Percentiles rank a stretch among this genome's conserved stretches.
These are phyloP conservation scores for Bombus affinis DNA, from an alignment of 1,140 invertebrate genomes.

Conservation along the genomic window DNA sequence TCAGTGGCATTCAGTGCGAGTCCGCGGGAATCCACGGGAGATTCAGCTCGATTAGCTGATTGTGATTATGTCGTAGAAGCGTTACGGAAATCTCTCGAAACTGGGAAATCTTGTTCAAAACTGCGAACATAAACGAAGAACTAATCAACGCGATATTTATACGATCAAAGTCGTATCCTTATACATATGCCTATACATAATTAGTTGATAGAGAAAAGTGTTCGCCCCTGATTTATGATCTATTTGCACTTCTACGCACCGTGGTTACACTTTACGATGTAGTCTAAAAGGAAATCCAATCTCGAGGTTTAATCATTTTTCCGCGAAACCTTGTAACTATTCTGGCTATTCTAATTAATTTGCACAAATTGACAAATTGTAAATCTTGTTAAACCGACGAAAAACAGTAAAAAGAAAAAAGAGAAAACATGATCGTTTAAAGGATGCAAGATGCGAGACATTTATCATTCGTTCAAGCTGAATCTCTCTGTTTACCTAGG, in stretches of 20 bases:
- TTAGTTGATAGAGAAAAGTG: constrained; percentile 47
- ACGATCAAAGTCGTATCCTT: constrained; percentile 25
- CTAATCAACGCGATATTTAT: constrained; percentile 51
- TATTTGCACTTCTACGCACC: not conserved
- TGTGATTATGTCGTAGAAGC: constrained; percentile 62
- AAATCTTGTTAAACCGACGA: no score
- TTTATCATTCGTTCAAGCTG: no score
- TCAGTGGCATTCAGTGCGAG: constrained; percentile 66
- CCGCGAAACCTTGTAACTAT: no score
- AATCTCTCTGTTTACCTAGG: no score
- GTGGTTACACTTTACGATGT: not conserved
- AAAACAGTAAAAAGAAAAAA: no score
- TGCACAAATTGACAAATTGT: no score
- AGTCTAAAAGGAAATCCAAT: constrained; percentile 52
- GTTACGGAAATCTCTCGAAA: constrained; percentile 27
- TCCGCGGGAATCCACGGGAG: constrained; percentile 54
- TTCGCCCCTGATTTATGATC: constrained; percentile 24
- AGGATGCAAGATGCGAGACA: no score
- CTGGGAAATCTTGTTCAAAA: not conserved
- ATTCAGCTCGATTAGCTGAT: constrained; percentile 57
- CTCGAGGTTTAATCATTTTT: constrained; percentile 8
- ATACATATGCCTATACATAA: constrained; percentile 23
- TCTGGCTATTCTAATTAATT: not conserved
- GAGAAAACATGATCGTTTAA: no score
- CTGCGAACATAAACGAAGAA: not conserved